Evolutionary conservation across 2,888 invertebrate genomes (phyloP).

Genomic region (Folsomia manolachei): DNA sequence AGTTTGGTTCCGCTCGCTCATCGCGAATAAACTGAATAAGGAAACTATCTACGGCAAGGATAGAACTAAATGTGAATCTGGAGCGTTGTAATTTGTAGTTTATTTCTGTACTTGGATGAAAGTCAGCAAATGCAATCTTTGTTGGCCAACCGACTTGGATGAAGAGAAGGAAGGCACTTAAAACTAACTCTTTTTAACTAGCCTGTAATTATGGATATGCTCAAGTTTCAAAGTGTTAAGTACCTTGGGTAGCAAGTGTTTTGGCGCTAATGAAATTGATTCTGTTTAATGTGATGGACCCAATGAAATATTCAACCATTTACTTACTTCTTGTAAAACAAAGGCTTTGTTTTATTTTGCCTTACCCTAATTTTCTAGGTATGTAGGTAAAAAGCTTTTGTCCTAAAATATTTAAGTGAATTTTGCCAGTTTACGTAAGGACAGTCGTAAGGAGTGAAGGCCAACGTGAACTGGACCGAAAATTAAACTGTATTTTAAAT

Average conservation of each 20-base stretch:
- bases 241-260: background rate
- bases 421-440: too few species aligned
- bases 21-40: too few species aligned
- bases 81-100: background rate
- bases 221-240: background rate
- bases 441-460: too few species aligned
- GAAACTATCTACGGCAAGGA: too few species aligned
- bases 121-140: background rate
- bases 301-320: slow-evolving; percentile 21
- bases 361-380: background rate
- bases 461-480: too few species aligned
- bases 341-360: background rate
- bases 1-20: background rate
- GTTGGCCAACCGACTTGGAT: too few species aligned
- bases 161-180: background rate
- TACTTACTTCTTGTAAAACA: background rate
- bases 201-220: background rate
- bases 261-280: slow-evolving; percentile 9
- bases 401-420: too few species aligned
- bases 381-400: too few species aligned
- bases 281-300: slow-evolving; percentile 5
- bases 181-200: background rate
- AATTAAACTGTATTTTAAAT: too few species aligned
- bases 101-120: background rate
- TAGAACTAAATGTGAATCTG: background rate